Conservation (phyloP, 2,113 vertebrate species). For the Eudyptes chrysolophus region DNA sequence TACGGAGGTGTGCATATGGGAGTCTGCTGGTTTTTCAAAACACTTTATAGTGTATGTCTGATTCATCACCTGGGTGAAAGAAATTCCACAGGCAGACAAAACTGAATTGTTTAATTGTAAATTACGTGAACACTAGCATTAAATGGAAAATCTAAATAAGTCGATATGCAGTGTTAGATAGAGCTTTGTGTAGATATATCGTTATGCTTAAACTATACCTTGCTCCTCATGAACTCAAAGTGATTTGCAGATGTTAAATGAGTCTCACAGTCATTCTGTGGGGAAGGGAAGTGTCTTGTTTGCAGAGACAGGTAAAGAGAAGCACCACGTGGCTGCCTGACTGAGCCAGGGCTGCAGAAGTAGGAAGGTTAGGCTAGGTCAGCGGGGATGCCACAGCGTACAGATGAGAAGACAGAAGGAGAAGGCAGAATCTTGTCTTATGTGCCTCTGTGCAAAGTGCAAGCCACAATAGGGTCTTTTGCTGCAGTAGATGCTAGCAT, state of each 20-base stretch:
- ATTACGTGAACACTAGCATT: background rate
- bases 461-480: background rate
- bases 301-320: background rate
- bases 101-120: background rate
- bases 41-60: background rate
- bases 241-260: background rate
- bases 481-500: background rate
- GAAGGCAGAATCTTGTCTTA: background rate
- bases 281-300: background rate
- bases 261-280: background rate
- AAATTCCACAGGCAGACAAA: background rate
- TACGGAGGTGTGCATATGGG: background rate
- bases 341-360: background rate
- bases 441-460: background rate
- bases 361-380: background rate
- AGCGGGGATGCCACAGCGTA: accelerated
- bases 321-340: background rate
- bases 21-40: background rate
- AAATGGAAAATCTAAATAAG: background rate
- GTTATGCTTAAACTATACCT: background rate
- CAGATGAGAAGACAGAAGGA: background rate
- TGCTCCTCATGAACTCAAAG: background rate
- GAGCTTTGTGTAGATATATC: background rate
- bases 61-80: background rate
- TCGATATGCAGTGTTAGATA: background rate